Conservation (phyloP, 2,888 invertebrate species). For the Itoplectis maculator region DNA sequence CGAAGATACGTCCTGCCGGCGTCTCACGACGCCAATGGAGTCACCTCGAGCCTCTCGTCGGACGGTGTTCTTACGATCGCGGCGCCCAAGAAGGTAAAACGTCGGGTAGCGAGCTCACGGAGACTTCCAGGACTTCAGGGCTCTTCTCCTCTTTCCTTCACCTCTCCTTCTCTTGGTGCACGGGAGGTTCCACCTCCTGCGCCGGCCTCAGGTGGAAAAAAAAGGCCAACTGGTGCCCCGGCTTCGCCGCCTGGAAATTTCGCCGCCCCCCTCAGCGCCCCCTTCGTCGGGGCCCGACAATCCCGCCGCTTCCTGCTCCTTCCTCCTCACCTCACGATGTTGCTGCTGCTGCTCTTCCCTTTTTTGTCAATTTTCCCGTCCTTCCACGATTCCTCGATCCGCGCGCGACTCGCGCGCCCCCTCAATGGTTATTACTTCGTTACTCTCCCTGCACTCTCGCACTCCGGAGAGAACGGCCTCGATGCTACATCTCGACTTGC, state of each 20-base stretch:
- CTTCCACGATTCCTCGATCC: conserved; percentile 46
- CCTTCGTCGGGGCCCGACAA: conserved; percentile 29
- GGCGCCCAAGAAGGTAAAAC: conserved; percentile 83
- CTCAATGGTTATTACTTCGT: conserved; percentile 46
- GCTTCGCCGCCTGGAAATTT: neutral
- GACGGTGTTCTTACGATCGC: conserved; percentile 85
- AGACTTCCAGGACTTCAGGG: neutral
- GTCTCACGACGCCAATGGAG: conserved; percentile 83
- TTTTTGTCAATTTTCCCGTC: conserved; percentile 41
- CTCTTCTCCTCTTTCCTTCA: neutral
- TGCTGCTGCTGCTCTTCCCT: conserved; percentile 50
- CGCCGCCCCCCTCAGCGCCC: neutral
- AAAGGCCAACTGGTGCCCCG: too few relatives aligned
- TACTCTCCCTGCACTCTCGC: conserved; percentile 69
- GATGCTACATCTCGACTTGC: conserved; percentile 77
- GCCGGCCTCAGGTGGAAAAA: too few relatives aligned
- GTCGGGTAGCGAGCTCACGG: neutral
- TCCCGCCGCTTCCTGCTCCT: conserved; percentile 40
- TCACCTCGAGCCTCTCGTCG: conserved; percentile 84
- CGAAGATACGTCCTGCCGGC: conserved; percentile 85
- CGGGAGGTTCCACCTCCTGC: too few relatives aligned
- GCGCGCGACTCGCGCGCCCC: conserved; percentile 29
- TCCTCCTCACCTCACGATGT: conserved; percentile 57
- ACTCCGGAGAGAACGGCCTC: conserved; percentile 75
- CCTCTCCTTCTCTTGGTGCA: neutral